These are phyloP conservation scores for Lissocephala sabroskyi DNA, from an alignment of 2,888 invertebrate species.

Conservation along the genomic window DNA sequence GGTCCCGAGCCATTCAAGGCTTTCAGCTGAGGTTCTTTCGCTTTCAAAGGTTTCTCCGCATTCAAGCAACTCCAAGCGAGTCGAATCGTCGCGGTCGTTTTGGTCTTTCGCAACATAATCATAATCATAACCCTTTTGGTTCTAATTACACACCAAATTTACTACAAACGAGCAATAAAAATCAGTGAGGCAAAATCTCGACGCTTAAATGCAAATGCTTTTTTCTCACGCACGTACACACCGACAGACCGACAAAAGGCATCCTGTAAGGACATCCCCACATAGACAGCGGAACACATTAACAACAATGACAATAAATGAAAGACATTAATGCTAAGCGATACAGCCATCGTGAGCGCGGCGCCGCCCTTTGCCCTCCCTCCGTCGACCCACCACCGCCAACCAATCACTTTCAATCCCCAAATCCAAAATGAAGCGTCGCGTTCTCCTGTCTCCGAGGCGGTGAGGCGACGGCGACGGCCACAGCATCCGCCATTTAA, in stretches of 20 bases:
- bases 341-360: constrained; percentile 24
- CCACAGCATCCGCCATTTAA: constrained; percentile 39
- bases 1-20: no score
- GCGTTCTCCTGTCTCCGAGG: background rate
- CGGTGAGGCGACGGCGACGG: constrained; percentile 4
- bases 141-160: constrained; percentile 62
- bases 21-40: no score
- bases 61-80: no score
- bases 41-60: no score
- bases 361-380: no score
- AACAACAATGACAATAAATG: constrained; percentile 59
- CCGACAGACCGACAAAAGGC: constrained; percentile 22
- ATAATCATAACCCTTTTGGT: constrained; percentile 29
- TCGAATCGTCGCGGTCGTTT: no score
- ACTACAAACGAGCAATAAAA: constrained; percentile 63
- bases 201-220: constrained; percentile 59
- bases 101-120: constrained; percentile 26
- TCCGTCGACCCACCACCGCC: no score
- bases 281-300: constrained; percentile 14
- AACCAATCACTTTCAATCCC: no score
- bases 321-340: constrained; percentile 59
- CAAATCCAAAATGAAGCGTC: no score
- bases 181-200: constrained; percentile 63
- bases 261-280: background rate
- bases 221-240: constrained; percentile 54